Base-by-base conservation (phyloP, 2,888 invertebrate genomes). In the Drosophila austrosaltans region DNA sequence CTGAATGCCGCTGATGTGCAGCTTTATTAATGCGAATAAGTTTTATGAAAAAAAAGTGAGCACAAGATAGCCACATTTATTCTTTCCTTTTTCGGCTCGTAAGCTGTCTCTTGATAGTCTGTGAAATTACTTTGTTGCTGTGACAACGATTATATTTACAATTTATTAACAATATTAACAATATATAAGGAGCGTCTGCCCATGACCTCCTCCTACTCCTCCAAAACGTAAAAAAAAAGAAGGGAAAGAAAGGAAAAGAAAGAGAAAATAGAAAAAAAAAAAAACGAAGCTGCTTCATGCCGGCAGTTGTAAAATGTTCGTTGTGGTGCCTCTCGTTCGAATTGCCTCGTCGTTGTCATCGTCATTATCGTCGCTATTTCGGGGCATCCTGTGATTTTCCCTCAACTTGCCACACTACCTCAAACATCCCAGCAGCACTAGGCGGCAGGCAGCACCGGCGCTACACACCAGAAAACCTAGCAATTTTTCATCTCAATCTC, bases 401-500 rank as follows among this genome's bases (percentile, higher is more conserved):
- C 48, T 25, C 48, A 25, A 48, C 48, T 76, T 76, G 16, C n/a
- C 60, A 65, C 66, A 69, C 48, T 16, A 44, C 20, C 1, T 10
- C 48, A 48, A 10, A 48, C 42, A 4, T 7, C 8, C 36, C 8
- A 36, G 36, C 10, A 8, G 10, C 36, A 36, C 7, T 10, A 36
- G 32, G 32, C 28, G 5, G 3, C 32, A 32, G 28, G 28, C 28
- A 28, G 28, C 28, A 28, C 3, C 28, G 28, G 28, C 4, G 36
- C 36, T 36, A 42, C 6, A 42, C 42, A 42, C 16, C 42, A 6
- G 16, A 42, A 16, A 8, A 22, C 22, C 25, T 12, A 48, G 25
- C 48, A 25, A 48, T 48, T 70, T 78, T 79, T 74, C 68, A 57
- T 57, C 57, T 36, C 57, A 57, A 57, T 57, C 57, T 57, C 57